Evolutionary conservation across 2,113 vertebrate genomes (phyloP).

Genomic region (Eurystomus gularis): DNA sequence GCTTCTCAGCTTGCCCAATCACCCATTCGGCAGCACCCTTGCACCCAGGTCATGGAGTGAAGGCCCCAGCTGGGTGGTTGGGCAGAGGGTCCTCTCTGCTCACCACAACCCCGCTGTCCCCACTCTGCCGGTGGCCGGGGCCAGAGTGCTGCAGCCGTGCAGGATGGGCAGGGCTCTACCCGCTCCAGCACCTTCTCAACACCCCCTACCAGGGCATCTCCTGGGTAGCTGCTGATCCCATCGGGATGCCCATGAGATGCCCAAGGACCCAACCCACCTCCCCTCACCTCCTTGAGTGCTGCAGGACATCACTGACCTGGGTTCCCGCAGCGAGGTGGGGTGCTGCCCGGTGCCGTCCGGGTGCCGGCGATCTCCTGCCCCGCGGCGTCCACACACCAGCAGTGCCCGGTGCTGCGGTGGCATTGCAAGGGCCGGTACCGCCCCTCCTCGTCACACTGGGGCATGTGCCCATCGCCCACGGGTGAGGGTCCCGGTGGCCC

Average conservation of each 20-base stretch:
- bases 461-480: conserved; percentile 35
- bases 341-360: conserved; percentile 67
- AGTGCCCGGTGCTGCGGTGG: conserved; percentile 80
- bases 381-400: conserved; percentile 82
- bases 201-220: too few species aligned
- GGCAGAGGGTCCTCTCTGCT: neutral
- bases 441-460: conserved; percentile 82
- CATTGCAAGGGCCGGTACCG: conserved; percentile 82
- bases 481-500: neutral
- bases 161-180: neutral
- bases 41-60: neutral
- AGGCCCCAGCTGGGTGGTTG: rapidly evolving
- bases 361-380: conserved; percentile 84
- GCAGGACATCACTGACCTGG: conserved; percentile 64
- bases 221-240: neutral
- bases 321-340: conserved; percentile 58
- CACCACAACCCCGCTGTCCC: rapidly evolving
- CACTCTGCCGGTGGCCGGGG: neutral
- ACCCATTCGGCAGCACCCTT: neutral
- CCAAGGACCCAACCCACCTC: rapidly evolving
- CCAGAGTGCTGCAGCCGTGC: too few species aligned
- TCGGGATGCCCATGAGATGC: rapidly evolving
- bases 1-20: rapidly evolving
- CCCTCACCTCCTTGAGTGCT: rapidly evolving
- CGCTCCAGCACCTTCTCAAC: neutral